Conservation (phyloP, 2,888 invertebrate species). For the Ernsta delagoae region DNA sequence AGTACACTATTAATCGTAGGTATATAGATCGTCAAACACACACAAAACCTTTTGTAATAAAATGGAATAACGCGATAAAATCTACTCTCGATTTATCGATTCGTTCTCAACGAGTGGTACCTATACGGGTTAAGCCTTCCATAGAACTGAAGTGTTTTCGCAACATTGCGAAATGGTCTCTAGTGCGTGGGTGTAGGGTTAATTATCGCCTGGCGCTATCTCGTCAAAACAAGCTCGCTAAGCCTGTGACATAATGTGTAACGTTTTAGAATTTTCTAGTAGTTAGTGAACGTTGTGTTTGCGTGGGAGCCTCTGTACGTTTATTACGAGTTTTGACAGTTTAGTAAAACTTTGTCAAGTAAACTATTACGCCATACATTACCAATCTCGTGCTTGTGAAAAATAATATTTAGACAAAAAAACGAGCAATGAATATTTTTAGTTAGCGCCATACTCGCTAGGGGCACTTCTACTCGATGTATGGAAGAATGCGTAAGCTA, state of each 20-base stretch:
- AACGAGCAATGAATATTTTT: too few species aligned
- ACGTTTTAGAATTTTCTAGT: background rate
- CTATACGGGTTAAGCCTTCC: background rate
- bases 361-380: too few species aligned
- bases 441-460: too few species aligned
- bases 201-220: background rate
- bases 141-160: background rate
- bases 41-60: too few species aligned
- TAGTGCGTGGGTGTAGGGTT: background rate
- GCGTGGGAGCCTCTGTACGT: background rate
- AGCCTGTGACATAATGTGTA: conserved; percentile 1
- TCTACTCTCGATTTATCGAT: background rate
- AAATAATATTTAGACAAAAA: too few species aligned
- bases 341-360: too few species aligned
- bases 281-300: background rate
- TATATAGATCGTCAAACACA: too few species aligned
- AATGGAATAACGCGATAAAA: background rate
- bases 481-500: too few species aligned
- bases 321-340: too few species aligned
- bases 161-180: conserved; percentile 1
- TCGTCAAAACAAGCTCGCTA: conserved; percentile 2
- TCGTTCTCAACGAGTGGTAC: background rate
- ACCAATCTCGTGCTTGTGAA: too few species aligned
- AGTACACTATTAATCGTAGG: too few species aligned
- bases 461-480: too few species aligned